Evolutionary conservation across 2,113 vertebrate genomes (phyloP).

Genomic region (Atherinomorus stipes): DNA sequence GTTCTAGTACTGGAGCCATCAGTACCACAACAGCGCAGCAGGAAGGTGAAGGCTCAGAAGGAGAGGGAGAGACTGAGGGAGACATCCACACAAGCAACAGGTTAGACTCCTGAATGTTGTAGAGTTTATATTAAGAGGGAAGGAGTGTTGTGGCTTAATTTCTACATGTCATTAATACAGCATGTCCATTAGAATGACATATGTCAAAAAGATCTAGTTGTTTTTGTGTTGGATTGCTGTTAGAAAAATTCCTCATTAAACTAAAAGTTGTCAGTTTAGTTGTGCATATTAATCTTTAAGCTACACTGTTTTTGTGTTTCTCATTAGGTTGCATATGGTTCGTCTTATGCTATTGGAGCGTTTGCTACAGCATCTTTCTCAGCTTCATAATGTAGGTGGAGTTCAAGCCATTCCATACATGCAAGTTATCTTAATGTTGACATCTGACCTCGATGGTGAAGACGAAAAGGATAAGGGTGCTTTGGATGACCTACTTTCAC

Average conservation of each 20-base stretch:
- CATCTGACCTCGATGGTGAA: slow-evolving; percentile 96
- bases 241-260: background rate
- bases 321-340: slow-evolving; percentile 94
- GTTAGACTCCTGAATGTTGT: slow-evolving; percentile 63
- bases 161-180: no score
- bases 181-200: no score
- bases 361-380: slow-evolving; percentile 92
- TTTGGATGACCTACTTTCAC: slow-evolving; percentile 93
- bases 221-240: background rate
- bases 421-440: slow-evolving; percentile 99
- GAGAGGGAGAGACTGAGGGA: slow-evolving; percentile 92
- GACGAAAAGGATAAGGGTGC: slow-evolving; percentile 99
- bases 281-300: background rate
- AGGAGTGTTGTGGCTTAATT: no score
- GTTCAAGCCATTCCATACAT: slow-evolving; percentile 98
- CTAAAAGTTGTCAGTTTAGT: background rate
- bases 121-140: background rate
- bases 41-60: slow-evolving; percentile 95
- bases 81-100: slow-evolving; percentile 97
- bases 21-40: slow-evolving; percentile 97
- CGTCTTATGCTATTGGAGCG: slow-evolving; percentile 96
- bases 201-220: background rate
- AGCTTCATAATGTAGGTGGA: slow-evolving; percentile 94
- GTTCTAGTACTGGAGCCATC: slow-evolving; percentile 97
- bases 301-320: background rate